Base-by-base conservation (phyloP, 1,140 invertebrate species). In the Triops longicaudatus region DNA sequence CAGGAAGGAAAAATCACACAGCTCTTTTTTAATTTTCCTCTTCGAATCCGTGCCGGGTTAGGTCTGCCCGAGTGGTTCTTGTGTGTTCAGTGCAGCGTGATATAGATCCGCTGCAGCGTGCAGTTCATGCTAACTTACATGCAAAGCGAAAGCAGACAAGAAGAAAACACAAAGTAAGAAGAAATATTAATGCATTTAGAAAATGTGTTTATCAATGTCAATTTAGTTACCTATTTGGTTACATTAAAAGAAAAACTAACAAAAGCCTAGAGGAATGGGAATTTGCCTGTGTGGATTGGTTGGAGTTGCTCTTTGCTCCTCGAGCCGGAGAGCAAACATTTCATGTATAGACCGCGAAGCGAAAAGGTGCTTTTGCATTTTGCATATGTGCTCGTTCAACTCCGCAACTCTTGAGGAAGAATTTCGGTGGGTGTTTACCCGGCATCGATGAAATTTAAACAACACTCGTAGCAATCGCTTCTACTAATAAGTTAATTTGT, bases 91-190 rank as follows among this genome's bases (percentile, higher is more conserved):
- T 63, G 50, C 17, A 63, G 50, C 50, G 50, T 63, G 50, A 22
- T 63, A 63, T 63, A 63, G 50, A 63, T 63, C 50, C 50, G 50
- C 50, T 63, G 50, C 50, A 63, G 50, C 50, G 17, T 63, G 50
- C 50, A 63, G 50, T 22, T 63, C 50, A 22, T 63, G 50, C 50
- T 63, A 63, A 63, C 50, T 63, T 63, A 63, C 14, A 63, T 22
- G 50, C 22, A 63, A 17, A 22, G 17, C 50, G 50, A 63, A 63
- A 63, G n/a, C 50, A n/a, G 50, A 0, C 50, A 1, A 63, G 50
- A 63, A 63, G 50, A 63, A 63, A 63, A 22, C 50, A 22, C 14
- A 22, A 63, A 22, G 50, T 22, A 63, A 63, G 22, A 22, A 63
- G 50, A 63, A 63, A 14, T 63, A 63, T 63, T 63, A 63, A 63